Evolutionary conservation across 2,888 invertebrate species (phyloP), one percentile per base, ranked within the genome.

Genomic region (Holacanthella duospinosa): DNA sequence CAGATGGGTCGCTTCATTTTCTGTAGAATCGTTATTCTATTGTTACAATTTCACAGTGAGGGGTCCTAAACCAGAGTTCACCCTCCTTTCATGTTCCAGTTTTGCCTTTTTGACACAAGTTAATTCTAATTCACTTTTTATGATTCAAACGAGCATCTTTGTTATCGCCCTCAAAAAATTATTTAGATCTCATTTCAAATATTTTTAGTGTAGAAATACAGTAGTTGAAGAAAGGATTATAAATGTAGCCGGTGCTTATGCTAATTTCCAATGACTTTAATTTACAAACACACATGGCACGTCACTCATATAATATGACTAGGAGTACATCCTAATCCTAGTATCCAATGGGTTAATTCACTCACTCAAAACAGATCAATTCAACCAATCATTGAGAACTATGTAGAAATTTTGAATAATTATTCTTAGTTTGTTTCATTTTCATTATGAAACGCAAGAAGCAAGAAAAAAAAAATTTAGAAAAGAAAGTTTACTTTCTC

Each of bases 61-160:
- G 36, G 48, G 48, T 48, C 21, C 21, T 48, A 48, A 48, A 48
- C 48, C 48, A 48, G 48, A 48, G 48, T 48, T 48, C 48, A 48
- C 48, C 48, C 48, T 48, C 48, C 48, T 48, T 48, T 21, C 48
- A 48, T 48, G 48, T 21, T 48, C 48, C 48, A 48, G 48, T 48
- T 48, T 48, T 48, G 48, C 48, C 48, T 48, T 48, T 48, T 48
- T 48, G 48, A 48, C 48, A 48, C 19, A 48, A 48, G 48, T 48
- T 48, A 48, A 48, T 48, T 48, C 9, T 48, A 48, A 48, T 48
- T 21, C 21, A n/a, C 48, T 48, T 48, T n/a, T 48, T 48, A 9
- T 48, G 36, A 36, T 36, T 36, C 36, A 36, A 36, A 36, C 16
- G 6, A 36, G 36, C 36, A 6, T n/a, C n/a, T n/a, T n/a, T n/a